Conservation (phyloP, 2,888 invertebrate species). For the Xylota segnis region DNA sequence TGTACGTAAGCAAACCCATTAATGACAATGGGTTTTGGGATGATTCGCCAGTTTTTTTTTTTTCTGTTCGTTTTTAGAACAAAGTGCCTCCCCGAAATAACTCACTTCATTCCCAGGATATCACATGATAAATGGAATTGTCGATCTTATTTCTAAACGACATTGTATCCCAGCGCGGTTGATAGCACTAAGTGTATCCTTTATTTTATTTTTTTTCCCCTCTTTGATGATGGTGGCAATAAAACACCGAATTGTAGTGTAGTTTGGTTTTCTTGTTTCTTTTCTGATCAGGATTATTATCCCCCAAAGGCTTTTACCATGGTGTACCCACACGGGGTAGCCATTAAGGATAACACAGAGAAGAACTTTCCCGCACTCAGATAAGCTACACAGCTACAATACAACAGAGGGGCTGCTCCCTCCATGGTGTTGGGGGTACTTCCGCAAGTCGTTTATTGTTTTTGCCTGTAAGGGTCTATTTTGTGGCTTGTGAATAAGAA, state of each 20-base stretch:
- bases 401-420: slow-evolving; percentile 31
- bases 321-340: slow-evolving; percentile 38
- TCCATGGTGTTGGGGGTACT: not conserved
- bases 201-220: not conserved
- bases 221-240: slow-evolving; percentile 9
- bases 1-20: slow-evolving; percentile 53
- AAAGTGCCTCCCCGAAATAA: slow-evolving; percentile 53
- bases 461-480: slow-evolving; percentile 48
- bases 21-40: slow-evolving; percentile 46
- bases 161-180: slow-evolving; percentile 38
- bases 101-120: slow-evolving; percentile 63
- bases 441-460: slow-evolving; percentile 56
- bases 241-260: slow-evolving; percentile 62
- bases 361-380: slow-evolving; percentile 17
- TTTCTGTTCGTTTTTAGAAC: slow-evolving; percentile 4
- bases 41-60: slow-evolving; percentile 44
- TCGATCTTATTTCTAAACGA: slow-evolving; percentile 60
- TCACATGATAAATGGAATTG: slow-evolving; percentile 69
- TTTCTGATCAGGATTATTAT: slow-evolving; percentile 63
- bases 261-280: slow-evolving; percentile 37
- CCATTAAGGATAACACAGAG: slow-evolving; percentile 54
- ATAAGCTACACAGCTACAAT: slow-evolving; percentile 41
- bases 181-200: slow-evolving; percentile 16
- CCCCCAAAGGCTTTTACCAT: slow-evolving; percentile 44
- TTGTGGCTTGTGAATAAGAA: slow-evolving; percentile 44